Evolutionary conservation across 2,113 vertebrate genomes (phyloP).

Genomic region (Orycteropus afer): DNA sequence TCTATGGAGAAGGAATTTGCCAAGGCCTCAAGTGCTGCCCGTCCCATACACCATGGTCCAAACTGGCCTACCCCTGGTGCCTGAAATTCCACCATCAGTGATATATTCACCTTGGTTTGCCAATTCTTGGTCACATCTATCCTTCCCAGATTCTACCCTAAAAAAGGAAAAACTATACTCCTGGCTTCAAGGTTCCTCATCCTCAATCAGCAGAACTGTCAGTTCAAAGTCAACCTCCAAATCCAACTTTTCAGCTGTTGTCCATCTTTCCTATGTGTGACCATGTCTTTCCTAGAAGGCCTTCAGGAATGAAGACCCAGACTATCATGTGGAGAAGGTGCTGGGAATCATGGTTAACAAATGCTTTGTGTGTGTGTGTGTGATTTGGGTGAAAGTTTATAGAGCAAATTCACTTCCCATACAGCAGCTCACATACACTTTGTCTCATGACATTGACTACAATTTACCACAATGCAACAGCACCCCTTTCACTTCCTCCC

Average conservation of each 20-base stretch:
- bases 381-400: no score
- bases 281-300: background rate
- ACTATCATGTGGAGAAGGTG: background rate
- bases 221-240: slow-evolving; percentile 5
- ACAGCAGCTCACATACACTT: no score
- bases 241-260: background rate
- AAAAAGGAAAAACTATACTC: slow-evolving; percentile 22
- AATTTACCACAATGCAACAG: no score
- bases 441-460: no score
- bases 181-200: background rate
- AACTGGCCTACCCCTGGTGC: background rate
- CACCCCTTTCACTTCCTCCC: no score
- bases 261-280: background rate
- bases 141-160: background rate
- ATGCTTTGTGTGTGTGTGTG: no score
- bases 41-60: background rate
- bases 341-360: slow-evolving; percentile 12
- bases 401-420: no score
- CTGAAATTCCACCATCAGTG: slow-evolving; percentile 6
- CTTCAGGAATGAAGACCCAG: background rate
- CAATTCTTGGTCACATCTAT: background rate
- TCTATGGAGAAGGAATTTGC: background rate
- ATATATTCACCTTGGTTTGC: background rate
- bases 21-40: background rate
- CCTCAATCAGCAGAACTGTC: background rate